Evolutionary conservation across 2,113 vertebrate genomes (phyloP).

Genomic region (Sclerurus mexicanus): DNA sequence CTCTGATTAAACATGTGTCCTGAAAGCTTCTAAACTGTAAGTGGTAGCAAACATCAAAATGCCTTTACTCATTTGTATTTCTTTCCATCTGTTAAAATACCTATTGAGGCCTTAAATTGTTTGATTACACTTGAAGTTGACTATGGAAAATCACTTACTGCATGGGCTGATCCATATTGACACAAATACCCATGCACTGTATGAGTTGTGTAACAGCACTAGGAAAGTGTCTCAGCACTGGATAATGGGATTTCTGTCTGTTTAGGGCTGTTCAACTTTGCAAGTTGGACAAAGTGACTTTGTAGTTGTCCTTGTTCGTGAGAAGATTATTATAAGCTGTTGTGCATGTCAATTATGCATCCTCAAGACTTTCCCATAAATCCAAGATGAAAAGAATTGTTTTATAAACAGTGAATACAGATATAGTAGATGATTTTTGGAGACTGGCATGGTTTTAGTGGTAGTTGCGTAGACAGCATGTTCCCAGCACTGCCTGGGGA

Average conservation of each 20-base stretch:
- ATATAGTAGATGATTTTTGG: background rate
- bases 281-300: background rate
- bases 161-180: background rate
- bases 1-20: constrained; percentile 14
- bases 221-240: background rate
- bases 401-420: background rate
- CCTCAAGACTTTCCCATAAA: background rate
- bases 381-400: background rate
- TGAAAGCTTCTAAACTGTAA: background rate
- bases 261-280: background rate
- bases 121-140: background rate
- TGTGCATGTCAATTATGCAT: background rate
- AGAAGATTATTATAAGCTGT: background rate
- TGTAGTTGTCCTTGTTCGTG: background rate
- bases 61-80: background rate
- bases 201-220: background rate
- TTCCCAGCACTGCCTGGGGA: background rate
- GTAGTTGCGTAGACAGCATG: background rate
- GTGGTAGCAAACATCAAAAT: background rate
- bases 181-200: background rate
- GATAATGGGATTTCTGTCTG: background rate
- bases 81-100: constrained; percentile 25
- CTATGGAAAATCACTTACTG: background rate
- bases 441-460: background rate
- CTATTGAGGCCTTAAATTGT: background rate